Evolutionary conservation across 2,888 invertebrate species (phyloP), one percentile per base, ranked within the genome.

Genomic region (Temnothorax unifasciatus): DNA sequence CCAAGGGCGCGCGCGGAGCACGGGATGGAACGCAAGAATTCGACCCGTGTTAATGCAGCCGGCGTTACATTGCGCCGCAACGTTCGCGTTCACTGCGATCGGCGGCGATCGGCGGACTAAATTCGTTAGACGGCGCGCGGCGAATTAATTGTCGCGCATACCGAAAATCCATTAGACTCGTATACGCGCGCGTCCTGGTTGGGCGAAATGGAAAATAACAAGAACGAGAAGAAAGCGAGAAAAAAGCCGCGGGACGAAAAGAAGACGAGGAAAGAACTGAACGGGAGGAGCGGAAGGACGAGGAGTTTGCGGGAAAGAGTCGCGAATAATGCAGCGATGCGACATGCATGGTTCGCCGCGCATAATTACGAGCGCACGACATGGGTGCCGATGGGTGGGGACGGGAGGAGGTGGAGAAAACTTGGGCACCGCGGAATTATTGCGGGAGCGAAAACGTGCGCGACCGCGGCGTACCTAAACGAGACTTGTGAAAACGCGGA

Each of bases 331-430:
- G 88, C 85, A 85, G 83, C 89, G 87, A 90, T 87, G 90, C 88
- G 86, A 90, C 88, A 90, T 88, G 85, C 88, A 87, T 85, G 90
- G 88, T 88, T 90, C 89, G 87, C 89, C 85, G 90, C 89, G 87
- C 89, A 88, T 90, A 90, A 90, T 90, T 90, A 90, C 90, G 89
- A 89, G 90, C 68, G 85, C 84, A 71, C 90, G 88, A 90, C 90
- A 87, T 89, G 81, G 34, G 69, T 18, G 38, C 13, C 29, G 73
- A 57, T 50, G 59, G 15, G 29, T 41, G 50, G 79, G 25, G 5
- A 34, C 34, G 34, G 29, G 38, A 13, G 29, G 18, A 44, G 13
- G 44, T 6, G 44, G 75, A 54, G 61, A 52, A 81, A 84, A 84
- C 84, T 52, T 64, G 85, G 81, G 83, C 85, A 85, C 86, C 85